Evolutionary conservation across 2,797 vertebrate species (phyloP), one percentile per base, ranked within the genome.

Genomic region (Gambelia wislizenii): DNA sequence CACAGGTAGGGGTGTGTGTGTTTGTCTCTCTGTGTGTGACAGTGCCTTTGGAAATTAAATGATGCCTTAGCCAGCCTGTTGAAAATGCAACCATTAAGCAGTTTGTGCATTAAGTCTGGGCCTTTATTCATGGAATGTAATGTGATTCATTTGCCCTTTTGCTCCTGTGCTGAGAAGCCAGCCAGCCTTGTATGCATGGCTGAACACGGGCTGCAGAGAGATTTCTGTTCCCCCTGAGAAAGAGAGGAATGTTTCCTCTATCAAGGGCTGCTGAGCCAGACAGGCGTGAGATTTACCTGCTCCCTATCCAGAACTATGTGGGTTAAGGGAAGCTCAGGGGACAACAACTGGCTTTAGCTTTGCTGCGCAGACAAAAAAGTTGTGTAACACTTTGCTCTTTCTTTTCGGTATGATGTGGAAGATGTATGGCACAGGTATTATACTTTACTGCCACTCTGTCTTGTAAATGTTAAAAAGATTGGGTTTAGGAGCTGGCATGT

Each of bases 61-160:
- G 69, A 25, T 2, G 22, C 49, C 52, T 81, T 52, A 67, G 4
- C 72, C 88, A 0, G 4, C 61, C 84, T 89, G 30, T 91, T 22
- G 87, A 27, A 91, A 91, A 91, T 5, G 87, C 87, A 91, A 72
- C 93, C 92, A 91, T 93, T 91, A 90, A 91, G 91, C 92, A 47
- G 1, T 87, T 69, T 91, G 91, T 92, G 89, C 93, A 93, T 89
- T 87, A 90, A 91, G 89, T 8, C 80, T 59, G 49, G 83, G 94
- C 22, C 95, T 95, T 94, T 94, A 94, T 94, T 93, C 95, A 94
- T 91, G 92, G 91, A 90, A 88, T 91, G 92, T 94, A 93, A 92
- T 93, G 91, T 85, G 92, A 94, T 93, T 94, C 92, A n/a, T 93
- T 95, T 95, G 95, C 94, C 94, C 95, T 95, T 95, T 95, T 94